phyloP scores from a whole-genome alignment of 92 coral and sea anemone genomes.

The Epizoanthus illoricatus region DNA sequence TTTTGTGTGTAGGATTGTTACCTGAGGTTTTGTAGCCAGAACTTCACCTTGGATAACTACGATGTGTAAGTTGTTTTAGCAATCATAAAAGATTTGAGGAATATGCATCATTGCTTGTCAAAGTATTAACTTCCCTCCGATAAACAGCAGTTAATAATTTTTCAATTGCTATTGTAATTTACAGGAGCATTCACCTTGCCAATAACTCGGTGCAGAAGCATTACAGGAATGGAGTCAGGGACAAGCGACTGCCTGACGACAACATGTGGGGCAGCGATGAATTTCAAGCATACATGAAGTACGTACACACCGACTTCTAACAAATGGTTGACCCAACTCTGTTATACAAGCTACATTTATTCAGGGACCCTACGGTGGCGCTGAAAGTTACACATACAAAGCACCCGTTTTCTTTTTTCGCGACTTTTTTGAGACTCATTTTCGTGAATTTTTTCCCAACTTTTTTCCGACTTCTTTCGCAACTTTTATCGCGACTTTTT shows the following conservation, averaged over 20 bases:
- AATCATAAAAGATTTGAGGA: background rate
- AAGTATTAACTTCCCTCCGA: background rate
- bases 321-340: background rate
- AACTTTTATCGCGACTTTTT: no score
- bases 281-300: slow-evolving; percentile 85
- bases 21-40: slow-evolving; percentile 93
- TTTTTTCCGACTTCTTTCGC: no score
- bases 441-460: no score
- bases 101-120: background rate
- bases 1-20: slow-evolving; percentile 85
- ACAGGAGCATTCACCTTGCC: slow-evolving; percentile 95
- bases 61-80: slow-evolving; percentile 72
- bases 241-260: slow-evolving; percentile 88
- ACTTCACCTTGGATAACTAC: slow-evolving; percentile 90
- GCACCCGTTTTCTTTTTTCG: no score
- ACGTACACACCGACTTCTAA: background rate
- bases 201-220: slow-evolving; percentile 96
- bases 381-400: background rate
- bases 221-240: slow-evolving; percentile 85
- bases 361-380: background rate
- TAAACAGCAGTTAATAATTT: background rate
- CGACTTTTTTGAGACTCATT: no score
- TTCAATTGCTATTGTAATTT: background rate
- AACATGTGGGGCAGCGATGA: slow-evolving; percentile 98
- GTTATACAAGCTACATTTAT: background rate